Conservation (phyloP, 1,140 invertebrate genomes). For the Pantala flavescens region DNA sequence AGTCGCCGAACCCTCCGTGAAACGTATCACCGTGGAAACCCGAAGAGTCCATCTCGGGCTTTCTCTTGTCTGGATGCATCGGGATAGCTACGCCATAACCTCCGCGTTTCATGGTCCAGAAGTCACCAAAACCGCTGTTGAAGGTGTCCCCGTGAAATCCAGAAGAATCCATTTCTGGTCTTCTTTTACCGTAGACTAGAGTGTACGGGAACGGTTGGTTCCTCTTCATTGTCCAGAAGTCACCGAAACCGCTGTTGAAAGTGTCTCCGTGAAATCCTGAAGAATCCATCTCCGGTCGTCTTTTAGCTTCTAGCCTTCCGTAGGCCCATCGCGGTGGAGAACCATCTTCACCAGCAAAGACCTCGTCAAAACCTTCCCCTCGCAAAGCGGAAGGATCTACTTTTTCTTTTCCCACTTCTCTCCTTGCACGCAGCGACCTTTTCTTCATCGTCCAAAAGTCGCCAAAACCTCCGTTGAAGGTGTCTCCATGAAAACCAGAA, state of each 20-base stretch:
- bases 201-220: background rate
- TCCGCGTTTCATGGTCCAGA: constrained; percentile 32
- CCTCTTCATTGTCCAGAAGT: constrained; percentile 34
- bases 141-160: constrained; percentile 40
- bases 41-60: constrained; percentile 36
- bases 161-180: constrained; percentile 33
- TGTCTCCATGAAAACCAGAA: constrained; percentile 36
- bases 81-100: constrained; percentile 26
- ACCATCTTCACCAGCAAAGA: background rate
- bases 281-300: constrained; percentile 35
- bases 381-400: no score
- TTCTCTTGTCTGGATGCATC: constrained; percentile 22
- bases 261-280: constrained; percentile 37
- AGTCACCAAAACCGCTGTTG: constrained; percentile 38
- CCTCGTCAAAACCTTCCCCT: no score
- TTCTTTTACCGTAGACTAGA: constrained; percentile 25
- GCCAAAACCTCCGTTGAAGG: constrained; percentile 38
- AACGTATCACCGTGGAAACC: constrained; percentile 39
- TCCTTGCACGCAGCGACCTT: background rate
- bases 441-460: constrained; percentile 38
- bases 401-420: no score
- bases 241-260: constrained; percentile 38
- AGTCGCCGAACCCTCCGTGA: constrained; percentile 37
- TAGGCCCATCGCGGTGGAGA: background rate
- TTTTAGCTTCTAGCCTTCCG: constrained; percentile 23